These are phyloP conservation scores for Mirza zaza DNA, from an alignment of 2,113 vertebrate species.

Conservation along the genomic window DNA sequence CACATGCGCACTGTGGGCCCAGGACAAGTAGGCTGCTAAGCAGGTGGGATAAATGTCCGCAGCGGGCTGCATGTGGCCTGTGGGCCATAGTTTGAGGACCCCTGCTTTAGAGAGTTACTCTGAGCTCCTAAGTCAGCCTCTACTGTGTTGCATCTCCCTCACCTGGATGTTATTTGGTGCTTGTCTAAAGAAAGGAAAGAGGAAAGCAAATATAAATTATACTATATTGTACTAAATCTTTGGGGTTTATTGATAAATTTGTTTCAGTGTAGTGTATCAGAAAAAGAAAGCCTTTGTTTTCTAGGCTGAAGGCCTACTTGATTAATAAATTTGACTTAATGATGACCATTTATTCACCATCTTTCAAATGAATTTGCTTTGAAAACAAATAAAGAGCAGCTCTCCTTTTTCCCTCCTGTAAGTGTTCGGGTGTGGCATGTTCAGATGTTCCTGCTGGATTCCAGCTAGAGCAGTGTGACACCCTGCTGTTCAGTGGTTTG, in stretches of 20 bases:
- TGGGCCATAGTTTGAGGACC: no score
- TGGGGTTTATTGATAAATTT: conserved; percentile 3
- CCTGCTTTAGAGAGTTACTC: no score
- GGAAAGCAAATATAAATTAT: conserved; percentile 6
- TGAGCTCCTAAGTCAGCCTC: no score
- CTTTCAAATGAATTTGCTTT: neutral
- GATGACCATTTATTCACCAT: neutral
- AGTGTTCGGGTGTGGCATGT: neutral
- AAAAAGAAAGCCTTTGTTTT: neutral
- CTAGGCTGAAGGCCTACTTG: neutral
- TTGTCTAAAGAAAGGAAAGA: conserved; percentile 45
- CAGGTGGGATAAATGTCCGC: no score
- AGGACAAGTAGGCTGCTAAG: no score
- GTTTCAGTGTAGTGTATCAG: neutral
- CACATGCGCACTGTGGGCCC: no score
- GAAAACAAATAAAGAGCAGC: neutral
- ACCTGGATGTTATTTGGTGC: conserved; percentile 57
- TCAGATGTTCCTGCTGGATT: neutral
- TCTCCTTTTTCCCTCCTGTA: neutral
- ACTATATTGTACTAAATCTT: neutral
- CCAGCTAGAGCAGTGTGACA: neutral
- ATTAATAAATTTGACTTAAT: neutral
- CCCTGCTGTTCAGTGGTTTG: neutral
- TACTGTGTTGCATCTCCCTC: no score
- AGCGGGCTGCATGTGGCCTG: no score